Conservation (phyloP, 2,888 invertebrate genomes). For the Linnaemya vulpina region DNA sequence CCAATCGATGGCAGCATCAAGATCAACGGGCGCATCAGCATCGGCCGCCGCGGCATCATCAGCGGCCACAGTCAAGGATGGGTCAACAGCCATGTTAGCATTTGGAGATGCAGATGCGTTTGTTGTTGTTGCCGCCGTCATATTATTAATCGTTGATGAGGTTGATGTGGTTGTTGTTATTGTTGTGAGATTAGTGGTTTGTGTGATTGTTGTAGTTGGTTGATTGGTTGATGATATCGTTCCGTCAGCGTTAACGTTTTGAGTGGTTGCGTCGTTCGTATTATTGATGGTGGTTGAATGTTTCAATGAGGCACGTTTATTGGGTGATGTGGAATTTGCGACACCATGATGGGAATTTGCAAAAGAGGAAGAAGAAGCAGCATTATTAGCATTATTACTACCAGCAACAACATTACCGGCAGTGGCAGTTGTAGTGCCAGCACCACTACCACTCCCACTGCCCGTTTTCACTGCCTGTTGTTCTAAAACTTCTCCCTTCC, state of each 20-base stretch:
- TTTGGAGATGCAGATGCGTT: constrained; percentile 65
- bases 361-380: constrained; percentile 87
- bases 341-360: constrained; percentile 83
- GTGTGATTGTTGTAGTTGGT: constrained; percentile 78
- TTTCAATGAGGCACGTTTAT: constrained; percentile 81
- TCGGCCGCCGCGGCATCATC: constrained; percentile 74
- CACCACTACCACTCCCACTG: constrained; percentile 81
- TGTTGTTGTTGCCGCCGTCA: constrained; percentile 74
- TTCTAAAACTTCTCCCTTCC: constrained; percentile 80
- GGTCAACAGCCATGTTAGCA: constrained; percentile 70
- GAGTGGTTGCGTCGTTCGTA: constrained; percentile 76
- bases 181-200: constrained; percentile 81
- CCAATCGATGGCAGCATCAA: constrained; percentile 78
- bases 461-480: constrained; percentile 80
- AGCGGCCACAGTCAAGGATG: constrained; percentile 77
- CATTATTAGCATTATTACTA: constrained; percentile 85
- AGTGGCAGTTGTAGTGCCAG: constrained; percentile 81
- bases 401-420: constrained; percentile 83
- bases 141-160: constrained; percentile 74
- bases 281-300: constrained; percentile 76
- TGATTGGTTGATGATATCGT: constrained; percentile 73
- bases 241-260: constrained; percentile 73
- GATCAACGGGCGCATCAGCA: constrained; percentile 78
- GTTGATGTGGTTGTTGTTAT: constrained; percentile 79
- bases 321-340: constrained; percentile 79